Conservation (phyloP, 37 sponge, comb jelly and placozoan genomes). For the Beroe forskalii region DNA sequence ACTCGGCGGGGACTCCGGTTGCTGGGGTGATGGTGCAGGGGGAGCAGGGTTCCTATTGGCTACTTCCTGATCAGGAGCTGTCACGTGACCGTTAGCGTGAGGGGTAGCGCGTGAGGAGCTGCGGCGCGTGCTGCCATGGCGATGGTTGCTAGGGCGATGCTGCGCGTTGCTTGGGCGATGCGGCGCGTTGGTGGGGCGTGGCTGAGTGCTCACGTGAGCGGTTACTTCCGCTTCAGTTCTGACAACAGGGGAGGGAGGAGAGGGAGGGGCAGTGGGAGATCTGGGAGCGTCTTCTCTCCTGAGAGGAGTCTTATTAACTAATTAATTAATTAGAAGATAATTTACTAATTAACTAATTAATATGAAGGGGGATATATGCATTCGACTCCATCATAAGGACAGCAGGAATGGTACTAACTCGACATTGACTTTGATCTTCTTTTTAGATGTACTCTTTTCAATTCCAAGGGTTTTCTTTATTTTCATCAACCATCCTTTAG, state of each 20-base stretch:
- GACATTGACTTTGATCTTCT: conserved; percentile 60
- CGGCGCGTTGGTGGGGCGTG: background rate
- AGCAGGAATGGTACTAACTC: no score
- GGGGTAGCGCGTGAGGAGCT: background rate
- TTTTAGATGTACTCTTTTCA: conserved; percentile 6
- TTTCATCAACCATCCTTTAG: conserved; percentile 38
- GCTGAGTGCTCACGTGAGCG: background rate
- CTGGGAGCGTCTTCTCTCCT: background rate
- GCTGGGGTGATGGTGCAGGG: background rate
- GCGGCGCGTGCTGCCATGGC: background rate
- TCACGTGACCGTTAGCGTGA: conserved; percentile 2
- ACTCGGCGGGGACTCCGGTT: background rate
- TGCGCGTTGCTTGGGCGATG: no score
- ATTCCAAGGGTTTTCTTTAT: conserved; percentile 39
- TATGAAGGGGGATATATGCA: no score
- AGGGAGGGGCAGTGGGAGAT: background rate
- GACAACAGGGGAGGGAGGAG: background rate
- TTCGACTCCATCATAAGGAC: no score
- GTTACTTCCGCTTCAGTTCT: conserved; percentile 41
- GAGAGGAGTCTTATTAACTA: no score
- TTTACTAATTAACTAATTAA: no score
- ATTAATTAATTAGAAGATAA: no score
- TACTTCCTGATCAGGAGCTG: background rate
- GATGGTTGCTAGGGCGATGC: background rate
- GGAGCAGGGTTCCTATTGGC: background rate